Evolutionary conservation across 2,113 vertebrate genomes (phyloP).

Genomic region (Saccopteryx bilineata): DNA sequence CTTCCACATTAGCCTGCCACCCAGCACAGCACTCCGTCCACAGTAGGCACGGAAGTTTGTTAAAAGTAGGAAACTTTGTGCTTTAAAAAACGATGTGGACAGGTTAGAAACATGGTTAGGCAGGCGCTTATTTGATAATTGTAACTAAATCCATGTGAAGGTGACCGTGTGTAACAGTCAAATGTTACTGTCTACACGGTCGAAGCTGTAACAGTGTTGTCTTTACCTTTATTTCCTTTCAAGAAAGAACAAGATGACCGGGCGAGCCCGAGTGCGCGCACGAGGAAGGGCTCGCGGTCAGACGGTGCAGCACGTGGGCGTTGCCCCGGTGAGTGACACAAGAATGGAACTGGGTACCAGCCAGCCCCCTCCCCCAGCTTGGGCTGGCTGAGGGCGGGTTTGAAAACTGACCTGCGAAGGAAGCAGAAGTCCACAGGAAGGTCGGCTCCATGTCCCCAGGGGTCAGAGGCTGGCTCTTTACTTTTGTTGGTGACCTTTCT

Average conservation of each 20-base stretch:
- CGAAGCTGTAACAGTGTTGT: not conserved
- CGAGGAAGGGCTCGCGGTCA: slow-evolving; percentile 91
- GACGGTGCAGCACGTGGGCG: slow-evolving; percentile 9
- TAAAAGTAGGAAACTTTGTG: not conserved
- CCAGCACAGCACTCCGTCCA: not conserved
- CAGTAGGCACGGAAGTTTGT: too few species aligned
- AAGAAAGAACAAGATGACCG: slow-evolving; percentile 87
- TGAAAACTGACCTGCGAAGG: not conserved
- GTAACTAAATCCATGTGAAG: not conserved
- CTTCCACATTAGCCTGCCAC: not conserved
- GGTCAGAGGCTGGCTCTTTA: too few species aligned
- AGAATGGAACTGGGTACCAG: too few species aligned
- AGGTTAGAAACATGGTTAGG: not conserved
- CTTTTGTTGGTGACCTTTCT: not conserved
- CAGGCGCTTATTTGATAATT: not conserved
- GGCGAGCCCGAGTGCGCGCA: slow-evolving; percentile 92
- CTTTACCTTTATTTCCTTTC: not conserved
- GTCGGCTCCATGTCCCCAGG: not conserved
- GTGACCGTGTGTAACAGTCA: not conserved
- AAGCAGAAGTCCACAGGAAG: not conserved
- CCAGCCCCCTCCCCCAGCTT: not conserved
- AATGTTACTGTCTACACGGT: too few species aligned
- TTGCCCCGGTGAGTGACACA: slow-evolving; percentile 83
- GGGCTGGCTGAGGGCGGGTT: not conserved
- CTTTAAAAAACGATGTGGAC: not conserved